Percentiles rank a stretch among this genome's conserved stretches.
phyloP scores from a whole-genome alignment of 1,140 invertebrate species.

The Drosophila orosa region DNA sequence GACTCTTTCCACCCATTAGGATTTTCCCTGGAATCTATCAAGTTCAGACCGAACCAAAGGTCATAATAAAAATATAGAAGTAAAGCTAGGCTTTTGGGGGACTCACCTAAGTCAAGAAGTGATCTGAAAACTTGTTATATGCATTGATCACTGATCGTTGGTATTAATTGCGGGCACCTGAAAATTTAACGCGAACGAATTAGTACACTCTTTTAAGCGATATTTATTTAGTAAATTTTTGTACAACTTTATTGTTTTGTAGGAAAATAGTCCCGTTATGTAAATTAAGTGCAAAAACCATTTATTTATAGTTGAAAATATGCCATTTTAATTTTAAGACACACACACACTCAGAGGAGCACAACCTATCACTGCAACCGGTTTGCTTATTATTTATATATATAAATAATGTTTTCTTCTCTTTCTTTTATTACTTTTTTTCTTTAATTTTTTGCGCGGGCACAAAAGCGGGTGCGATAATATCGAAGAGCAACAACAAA shows the following conservation, averaged over 20 bases:
- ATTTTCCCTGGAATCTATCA: constrained; percentile 20
- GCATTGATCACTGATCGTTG: constrained; percentile 39
- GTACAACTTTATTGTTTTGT: neutral
- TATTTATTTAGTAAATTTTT: constrained; percentile 6
- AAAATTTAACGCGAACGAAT: constrained; percentile 32
- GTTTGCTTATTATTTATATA: constrained; percentile 61
- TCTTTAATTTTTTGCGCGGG: constrained; percentile 58
- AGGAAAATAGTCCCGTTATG: constrained; percentile 48
- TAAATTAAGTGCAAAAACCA: constrained; percentile 46
- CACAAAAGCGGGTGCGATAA: constrained; percentile 56
- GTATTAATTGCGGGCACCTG: constrained; percentile 25
- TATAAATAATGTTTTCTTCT: constrained; percentile 44
- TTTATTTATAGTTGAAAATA: constrained; percentile 57
- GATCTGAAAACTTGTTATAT: constrained; percentile 36
- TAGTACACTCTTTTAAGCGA: constrained; percentile 12
- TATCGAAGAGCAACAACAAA: constrained; percentile 40
- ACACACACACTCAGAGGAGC: constrained; percentile 24
- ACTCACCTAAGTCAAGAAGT: constrained; percentile 46
- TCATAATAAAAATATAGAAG: constrained; percentile 7
- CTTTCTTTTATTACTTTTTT: constrained; percentile 20
- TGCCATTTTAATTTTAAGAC: constrained; percentile 30
- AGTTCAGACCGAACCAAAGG: constrained; percentile 8
- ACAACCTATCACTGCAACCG: constrained; percentile 56
- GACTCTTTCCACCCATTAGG: constrained; percentile 14
- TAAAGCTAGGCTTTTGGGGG: constrained; percentile 15